Percentiles rank a stretch among this genome's conserved stretches.
Evolutionary conservation across 2,797 vertebrate species (phyloP).

Genomic region (Amniataba percoides): DNA sequence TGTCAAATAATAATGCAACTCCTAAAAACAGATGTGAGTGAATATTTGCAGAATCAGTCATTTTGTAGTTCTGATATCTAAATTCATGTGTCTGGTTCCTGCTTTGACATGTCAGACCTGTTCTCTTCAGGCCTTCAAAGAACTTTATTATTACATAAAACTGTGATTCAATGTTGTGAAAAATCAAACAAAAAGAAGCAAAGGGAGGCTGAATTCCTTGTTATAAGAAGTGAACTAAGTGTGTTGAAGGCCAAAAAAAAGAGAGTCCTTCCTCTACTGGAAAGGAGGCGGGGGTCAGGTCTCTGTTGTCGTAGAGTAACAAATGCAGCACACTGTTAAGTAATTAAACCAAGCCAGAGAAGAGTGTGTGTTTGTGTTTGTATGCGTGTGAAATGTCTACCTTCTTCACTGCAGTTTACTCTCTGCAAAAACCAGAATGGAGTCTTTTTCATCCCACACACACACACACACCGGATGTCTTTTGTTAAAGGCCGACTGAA

Average conservation of each 20-base stretch:
- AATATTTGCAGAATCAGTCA: neutral
- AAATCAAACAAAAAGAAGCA: neutral
- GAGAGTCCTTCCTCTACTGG: neutral
- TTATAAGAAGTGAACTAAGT: neutral
- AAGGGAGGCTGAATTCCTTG: neutral
- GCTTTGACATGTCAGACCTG: neutral
- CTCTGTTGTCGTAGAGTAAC: slow-evolving; percentile 8
- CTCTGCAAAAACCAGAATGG: slow-evolving; percentile 19
- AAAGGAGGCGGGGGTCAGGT: neutral
- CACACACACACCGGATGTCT: slow-evolving; percentile 20
- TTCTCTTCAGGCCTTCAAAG: slow-evolving; percentile 2
- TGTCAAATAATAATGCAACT: neutral
- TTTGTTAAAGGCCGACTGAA: slow-evolving; percentile 11
- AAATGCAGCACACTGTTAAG: slow-evolving; percentile 4
- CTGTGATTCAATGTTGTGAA: slow-evolving; percentile 40
- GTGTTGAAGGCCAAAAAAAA: slow-evolving; percentile 3
- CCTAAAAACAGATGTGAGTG: neutral
- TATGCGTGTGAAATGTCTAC: neutral
- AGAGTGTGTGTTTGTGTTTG: slow-evolving; percentile 16
- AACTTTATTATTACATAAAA: neutral
- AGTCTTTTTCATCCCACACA: slow-evolving; percentile 11
- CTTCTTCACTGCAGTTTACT: slow-evolving; percentile 10
- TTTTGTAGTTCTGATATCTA: neutral
- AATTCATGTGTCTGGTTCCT: neutral
- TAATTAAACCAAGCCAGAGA: slow-evolving; percentile 22